Base-by-base conservation (phyloP, 2,113 vertebrate species). In the Natator depressus region DNA sequence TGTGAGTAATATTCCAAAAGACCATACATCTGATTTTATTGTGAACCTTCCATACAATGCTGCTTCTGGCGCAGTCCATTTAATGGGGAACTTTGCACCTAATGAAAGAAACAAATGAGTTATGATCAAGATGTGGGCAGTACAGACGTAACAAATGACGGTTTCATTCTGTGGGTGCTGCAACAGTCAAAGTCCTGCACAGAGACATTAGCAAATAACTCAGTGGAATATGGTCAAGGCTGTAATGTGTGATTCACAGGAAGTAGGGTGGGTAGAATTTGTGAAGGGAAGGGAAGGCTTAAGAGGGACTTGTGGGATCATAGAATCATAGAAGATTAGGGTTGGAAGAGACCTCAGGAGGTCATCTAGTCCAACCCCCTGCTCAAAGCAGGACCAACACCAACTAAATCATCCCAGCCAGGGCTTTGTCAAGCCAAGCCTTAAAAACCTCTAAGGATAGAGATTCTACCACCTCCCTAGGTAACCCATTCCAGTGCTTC, bases 21-120 rank as follows among this genome's bases (percentile, higher is more conserved):
- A 99, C 99, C 99, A 99, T 83, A 99, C 99, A 13, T 99, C 99
- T 0, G 99, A 99, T 98, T 99, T 99, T 98, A 99, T 99, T 92
- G 99, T 99, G 98, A 99, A 99, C 97, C 99, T 99, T 82, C 99
- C 99, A 3, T 99, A 99, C 51, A 99, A 97, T 0, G 99, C 99
- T 0, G 99, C 99, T 98, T 99, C 99, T 0, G 99, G 99, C 0
- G 99, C 99, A 0, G 99, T 99, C 99, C 99, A 99, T 98, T 99
- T 99, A 59, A 99, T 99, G 96, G 99, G 99, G 93, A 99, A 99
- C 97, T 99, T 99, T 29, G 99, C 99, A 97, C 99, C 99, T 99
- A 96, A 42, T 10, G 85, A 89, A 93, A 95, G 92, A 95, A 31
- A 97, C 10, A 96, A 5, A 88, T 0, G 5, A 91, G 29, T 87